Evolutionary conservation across 2,888 invertebrate species (phyloP), one percentile per base, ranked within the genome.

Genomic region (Hirtodrosophila confusa): DNA sequence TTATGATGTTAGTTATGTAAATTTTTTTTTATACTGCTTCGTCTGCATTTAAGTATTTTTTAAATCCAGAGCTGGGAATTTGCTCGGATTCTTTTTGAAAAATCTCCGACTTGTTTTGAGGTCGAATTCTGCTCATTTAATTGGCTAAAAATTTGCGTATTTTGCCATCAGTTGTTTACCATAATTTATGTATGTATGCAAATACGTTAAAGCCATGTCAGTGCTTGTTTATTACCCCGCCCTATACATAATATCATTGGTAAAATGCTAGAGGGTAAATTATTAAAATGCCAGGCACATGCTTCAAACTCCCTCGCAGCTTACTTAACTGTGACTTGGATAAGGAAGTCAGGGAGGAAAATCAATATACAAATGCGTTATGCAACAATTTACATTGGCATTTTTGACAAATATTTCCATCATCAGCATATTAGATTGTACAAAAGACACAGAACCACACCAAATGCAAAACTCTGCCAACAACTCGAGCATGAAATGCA

Each of bases 1-100:
- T 78, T 75, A 69, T 64, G 72, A 58, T 54, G 44, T 58, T 70
- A 73, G 73, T 71, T 67, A 66, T 69, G 72, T 49, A 80, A 80
- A 78, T 75, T 54, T 44, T 3, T 27, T 53, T 27, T 27, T 6
- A 27, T 17, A 29, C 27, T 48, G 3, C 33, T 17, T 17, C 1
- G 17, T 17, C 17, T 2, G 27, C 41, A 56, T 35, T 48, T 33
- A 5, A 29, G 47, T 23, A 39, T 36, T 60, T 41, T 68, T 50
- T 49, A 68, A 72, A 63, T 61, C 53, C 61, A 35, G 35, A 11
- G 27, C 49, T 36, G 6, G 45, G 45, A n/a, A 58, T 37, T 39
- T 44, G 36, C 9, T 0, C 7, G 12, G 1, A 10, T 31, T 3
- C 3, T 36, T 7, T 8, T n/a, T 9, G n/a, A 4, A 17, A 3